Base-by-base conservation (phyloP, 2,113 vertebrate species). In the Hydrolagus affinis region DNA sequence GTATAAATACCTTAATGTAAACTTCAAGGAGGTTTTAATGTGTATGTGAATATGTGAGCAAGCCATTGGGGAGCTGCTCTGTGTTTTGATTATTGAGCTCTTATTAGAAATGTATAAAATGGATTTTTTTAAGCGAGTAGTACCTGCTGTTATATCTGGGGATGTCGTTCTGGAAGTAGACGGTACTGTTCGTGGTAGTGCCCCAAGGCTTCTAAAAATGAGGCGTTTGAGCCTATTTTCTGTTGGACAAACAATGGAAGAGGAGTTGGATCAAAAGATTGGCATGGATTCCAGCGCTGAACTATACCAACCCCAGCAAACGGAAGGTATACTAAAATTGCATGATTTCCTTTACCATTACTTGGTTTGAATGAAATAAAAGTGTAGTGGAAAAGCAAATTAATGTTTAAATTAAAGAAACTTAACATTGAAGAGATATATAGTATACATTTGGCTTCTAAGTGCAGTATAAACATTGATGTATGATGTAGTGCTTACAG, bases 41-140 rank as follows among this genome's bases (percentile, higher is more conserved):
- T 85, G 85, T 85, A 88, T 85, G 74, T 85, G 6, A 0, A 62
- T 87, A 85, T 86, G 68, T 23, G 69, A 86, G 89, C 4, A 28
- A 9, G 73, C 80, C 85, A 28, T 88, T 56, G 21, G 68, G 44
- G 86, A 2, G 86, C 78, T 71, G 85, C 68, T 59, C 72, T 0
- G n/a, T 11, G 15, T 57, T 86, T 70, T 87, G 62, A 73, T 8
- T 8, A 57, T 73, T 76, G 62, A 80, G 85, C 77, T n/a, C n/a
- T n/a, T 66, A 68, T 23, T 86, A 86, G 86, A 86, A 85, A 30
- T 3, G 78, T 71, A 62, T 19, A 90, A 89, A 85, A 98, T 98
- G 96, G 96, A 97, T 57, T 98, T 98, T 90, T 91, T 98, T 70
- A 99, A 93, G 91, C 96, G 94, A 92, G 94, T 96, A 0, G 94